These are phyloP conservation scores for Poecilia latipinna DNA, from an alignment of 2,113 vertebrate species.

Conservation along the genomic window DNA sequence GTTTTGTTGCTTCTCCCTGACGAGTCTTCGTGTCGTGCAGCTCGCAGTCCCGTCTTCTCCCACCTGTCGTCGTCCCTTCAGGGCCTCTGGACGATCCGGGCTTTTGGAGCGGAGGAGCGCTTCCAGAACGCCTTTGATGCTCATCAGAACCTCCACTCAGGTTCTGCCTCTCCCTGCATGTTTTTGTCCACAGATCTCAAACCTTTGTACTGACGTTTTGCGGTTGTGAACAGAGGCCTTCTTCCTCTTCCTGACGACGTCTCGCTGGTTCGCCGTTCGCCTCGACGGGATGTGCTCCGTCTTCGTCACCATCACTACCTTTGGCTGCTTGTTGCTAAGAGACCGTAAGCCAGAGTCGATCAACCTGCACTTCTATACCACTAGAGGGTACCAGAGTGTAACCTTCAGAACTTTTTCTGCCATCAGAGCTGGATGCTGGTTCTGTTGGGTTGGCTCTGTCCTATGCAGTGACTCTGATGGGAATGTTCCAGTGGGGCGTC, in stretches of 20 bases:
- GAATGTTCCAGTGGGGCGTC: conserved; percentile 96
- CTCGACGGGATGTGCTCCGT: conserved; percentile 92
- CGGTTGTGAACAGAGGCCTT: conserved; percentile 83
- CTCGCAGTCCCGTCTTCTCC: conserved; percentile 95
- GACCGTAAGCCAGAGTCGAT: conserved; percentile 76
- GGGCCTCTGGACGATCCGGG: conserved; percentile 94
- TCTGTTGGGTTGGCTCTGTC: conserved; percentile 89
- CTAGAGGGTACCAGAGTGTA: background rate
- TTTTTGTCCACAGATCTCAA: background rate
- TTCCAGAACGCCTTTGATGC: conserved; percentile 90
- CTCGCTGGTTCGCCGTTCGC: conserved; percentile 93
- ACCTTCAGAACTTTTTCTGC: background rate
- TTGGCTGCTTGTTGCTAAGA: conserved; percentile 88
- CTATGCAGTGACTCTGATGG: conserved; percentile 90
- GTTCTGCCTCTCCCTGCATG: conserved; percentile 62
- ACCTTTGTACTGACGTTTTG: background rate
- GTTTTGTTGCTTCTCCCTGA: background rate
- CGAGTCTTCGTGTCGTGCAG: conserved; percentile 66
- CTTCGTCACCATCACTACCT: conserved; percentile 86
- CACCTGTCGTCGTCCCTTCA: conserved; percentile 94
- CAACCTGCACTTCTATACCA: fast-evolving
- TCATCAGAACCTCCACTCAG: conserved; percentile 93
- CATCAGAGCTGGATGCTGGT: conserved; percentile 86
- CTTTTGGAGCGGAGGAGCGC: conserved; percentile 86
- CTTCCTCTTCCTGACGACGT: conserved; percentile 94